Conservation (phyloP, 2,113 vertebrate genomes). For the Mungos mungo region DNA sequence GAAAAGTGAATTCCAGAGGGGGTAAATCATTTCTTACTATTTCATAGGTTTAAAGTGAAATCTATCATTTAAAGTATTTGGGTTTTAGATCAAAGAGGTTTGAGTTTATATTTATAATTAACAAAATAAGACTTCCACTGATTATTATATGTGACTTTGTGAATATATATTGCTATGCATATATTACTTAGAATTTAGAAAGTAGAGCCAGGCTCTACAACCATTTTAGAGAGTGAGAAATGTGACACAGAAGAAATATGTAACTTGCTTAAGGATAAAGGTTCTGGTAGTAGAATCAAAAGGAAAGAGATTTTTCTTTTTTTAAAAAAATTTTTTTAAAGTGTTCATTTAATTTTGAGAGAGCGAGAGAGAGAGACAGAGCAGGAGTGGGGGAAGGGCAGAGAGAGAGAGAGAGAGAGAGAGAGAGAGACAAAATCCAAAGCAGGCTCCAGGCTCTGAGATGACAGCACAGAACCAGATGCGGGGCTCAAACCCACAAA, state of each 20-base stretch:
- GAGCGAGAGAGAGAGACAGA: no score
- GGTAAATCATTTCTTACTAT: neutral
- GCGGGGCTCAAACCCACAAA: no score
- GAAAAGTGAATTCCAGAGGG: neutral
- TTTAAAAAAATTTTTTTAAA: no score
- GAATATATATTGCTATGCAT: neutral
- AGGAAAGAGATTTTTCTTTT: slow-evolving; percentile 9
- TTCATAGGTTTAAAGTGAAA: neutral
- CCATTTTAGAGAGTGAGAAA: slow-evolving; percentile 4
- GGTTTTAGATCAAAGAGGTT: neutral
- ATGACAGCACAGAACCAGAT: no score
- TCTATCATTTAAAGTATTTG: neutral
- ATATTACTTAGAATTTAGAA: neutral
- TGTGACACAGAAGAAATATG: neutral
- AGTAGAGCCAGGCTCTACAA: neutral
- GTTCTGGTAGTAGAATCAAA: neutral
- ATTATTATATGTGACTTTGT: neutral
- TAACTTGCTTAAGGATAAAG: neutral
- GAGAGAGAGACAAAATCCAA: no score
- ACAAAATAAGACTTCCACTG: neutral
- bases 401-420: no score
- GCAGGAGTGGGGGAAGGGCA: no score
- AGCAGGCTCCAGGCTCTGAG: no score
- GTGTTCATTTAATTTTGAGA: no score
- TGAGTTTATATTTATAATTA: neutral